Percentiles rank a stretch among this genome's conserved stretches.
These are phyloP conservation scores for Sternarchorhynchus goeldii DNA, from an alignment of 2,797 vertebrate species.

Conservation along the genomic window DNA sequence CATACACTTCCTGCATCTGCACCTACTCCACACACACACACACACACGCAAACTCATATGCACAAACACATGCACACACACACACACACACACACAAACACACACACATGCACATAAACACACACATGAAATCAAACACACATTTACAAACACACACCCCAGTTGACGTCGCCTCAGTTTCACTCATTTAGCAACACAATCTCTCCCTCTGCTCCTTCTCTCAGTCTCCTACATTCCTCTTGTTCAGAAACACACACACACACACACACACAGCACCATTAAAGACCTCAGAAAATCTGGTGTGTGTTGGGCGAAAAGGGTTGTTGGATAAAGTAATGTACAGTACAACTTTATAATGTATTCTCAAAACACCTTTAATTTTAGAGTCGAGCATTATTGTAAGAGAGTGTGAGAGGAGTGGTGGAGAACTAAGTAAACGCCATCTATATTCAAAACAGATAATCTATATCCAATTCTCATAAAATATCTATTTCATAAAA, in stretches of 20 bases:
- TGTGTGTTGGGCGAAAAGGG: conserved; percentile 14
- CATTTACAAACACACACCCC: neutral
- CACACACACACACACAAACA: conserved; percentile 16
- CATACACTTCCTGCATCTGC: conserved; percentile 8
- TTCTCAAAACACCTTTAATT: neutral
- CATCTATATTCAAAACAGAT: too few relatives aligned
- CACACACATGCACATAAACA: conserved; percentile 8
- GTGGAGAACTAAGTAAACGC: too few relatives aligned
- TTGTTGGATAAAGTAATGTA: neutral
- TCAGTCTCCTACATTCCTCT: too few relatives aligned
- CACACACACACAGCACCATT: neutral
- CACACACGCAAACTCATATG: conserved; percentile 21
- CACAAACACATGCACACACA: neutral
- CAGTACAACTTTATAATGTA: conserved; percentile 9
- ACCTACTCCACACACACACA: conserved; percentile 9
- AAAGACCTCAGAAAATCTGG: neutral
- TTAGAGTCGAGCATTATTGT: neutral
- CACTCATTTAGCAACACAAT: too few relatives aligned
- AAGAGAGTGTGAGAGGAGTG: too few relatives aligned
- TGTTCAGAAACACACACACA: neutral
- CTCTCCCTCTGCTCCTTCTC: too few relatives aligned
- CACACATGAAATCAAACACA: neutral
- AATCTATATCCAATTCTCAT: neutral
- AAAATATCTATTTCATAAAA: neutral
- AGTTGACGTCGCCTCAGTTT: too few relatives aligned